Evolutionary conservation across 2,797 vertebrate genomes (phyloP), one percentile per base, ranked within the genome.

Genomic region (Onychomys leucogaster): DNA sequence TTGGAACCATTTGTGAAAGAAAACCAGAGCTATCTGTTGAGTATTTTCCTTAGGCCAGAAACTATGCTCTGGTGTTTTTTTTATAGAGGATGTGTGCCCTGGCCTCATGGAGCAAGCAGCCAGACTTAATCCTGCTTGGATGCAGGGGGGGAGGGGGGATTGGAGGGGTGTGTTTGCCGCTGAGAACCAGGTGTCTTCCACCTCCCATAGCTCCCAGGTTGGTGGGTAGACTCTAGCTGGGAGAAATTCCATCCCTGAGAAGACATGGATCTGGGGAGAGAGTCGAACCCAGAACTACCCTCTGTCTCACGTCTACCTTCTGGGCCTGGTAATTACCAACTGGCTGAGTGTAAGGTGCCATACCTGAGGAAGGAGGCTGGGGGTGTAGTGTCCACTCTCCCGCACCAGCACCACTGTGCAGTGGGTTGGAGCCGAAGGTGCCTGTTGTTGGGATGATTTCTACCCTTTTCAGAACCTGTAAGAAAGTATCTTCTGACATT

Each of bases 401-500:
- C 17, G 2, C 6, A 1, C 67, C 34, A 57, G 46, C 14, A 43
- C 14, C 61, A 2, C 23, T 57, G 63, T 41, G 4, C 11, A 25
- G 41, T 59, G n/a, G 12, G n/a, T 25, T 90, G 5, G 8, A 23
- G 63, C n/a, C 0, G 25, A 16, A 13, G 16, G 16, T 37, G 10
- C 0, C 19, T 86, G 52, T 89, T 16, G 5, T 91, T 91, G 27
- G 49, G 9, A 12, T 88, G 85, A 84, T 87, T 93, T 83, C 27
- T 6, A 63, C 34, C 19, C 1, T 55, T 81, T 65, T 63, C 41
- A 93, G 55, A 92, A 93, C 43, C 46, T 69, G 46, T 63, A 43
- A 92, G 69, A 87, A 94, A 90, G 61, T 89, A 9, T 73, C 88
- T 88, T 93, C 37, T 41, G 61, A 46, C 52, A 63, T 61, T 32